Evolutionary conservation across 1,140 invertebrate species (phyloP), one percentile per base, ranked within the genome.

Genomic region (Drosophila erecta): DNA sequence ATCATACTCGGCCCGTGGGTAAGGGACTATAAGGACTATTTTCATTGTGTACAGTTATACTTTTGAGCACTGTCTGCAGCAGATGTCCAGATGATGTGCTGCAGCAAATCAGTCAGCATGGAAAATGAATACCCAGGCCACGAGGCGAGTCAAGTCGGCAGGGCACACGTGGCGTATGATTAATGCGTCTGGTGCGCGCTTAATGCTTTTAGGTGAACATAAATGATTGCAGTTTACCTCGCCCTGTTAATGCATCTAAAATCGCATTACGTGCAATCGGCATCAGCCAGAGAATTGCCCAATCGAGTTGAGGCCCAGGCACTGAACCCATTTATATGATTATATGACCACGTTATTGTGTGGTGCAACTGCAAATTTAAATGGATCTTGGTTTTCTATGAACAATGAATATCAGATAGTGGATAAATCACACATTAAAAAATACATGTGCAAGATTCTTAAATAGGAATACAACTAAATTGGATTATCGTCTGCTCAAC

Each of bases 171-270:
- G 70, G 53, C 76, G 71, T 71, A 84, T 84, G 65, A 84, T 84
- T 84, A 84, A 84, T 84, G 76, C 69, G 76, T 58, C 65, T 61
- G 53, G 60, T 71, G 24, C 22, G 43, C 43, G 65, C 81, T 72
- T 85, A 85, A 79, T 69, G 76, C 65, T 53, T 62, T 79, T 84
- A 71, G 78, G 61, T 83, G 58, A 62, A 70, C 74, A 78, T 75
- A 61, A 78, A 65, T 81, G 73, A 77, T 83, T 69, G 49, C 60
- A 55, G 61, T 71, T 59, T 57, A 56, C 38, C 50, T 17, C n/a
- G 27, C 55, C 41, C 65, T 50, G 65, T 72, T 72, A 71, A 71
- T 71, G 65, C 46, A 44, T 4, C 54, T 51, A 47, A 58, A 59
- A 72, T 72, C 66, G 69, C 43, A 72, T 69, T 69, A 70, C 20